Conservation (phyloP, 2,797 vertebrate genomes). For the Okamejei kenojei region DNA sequence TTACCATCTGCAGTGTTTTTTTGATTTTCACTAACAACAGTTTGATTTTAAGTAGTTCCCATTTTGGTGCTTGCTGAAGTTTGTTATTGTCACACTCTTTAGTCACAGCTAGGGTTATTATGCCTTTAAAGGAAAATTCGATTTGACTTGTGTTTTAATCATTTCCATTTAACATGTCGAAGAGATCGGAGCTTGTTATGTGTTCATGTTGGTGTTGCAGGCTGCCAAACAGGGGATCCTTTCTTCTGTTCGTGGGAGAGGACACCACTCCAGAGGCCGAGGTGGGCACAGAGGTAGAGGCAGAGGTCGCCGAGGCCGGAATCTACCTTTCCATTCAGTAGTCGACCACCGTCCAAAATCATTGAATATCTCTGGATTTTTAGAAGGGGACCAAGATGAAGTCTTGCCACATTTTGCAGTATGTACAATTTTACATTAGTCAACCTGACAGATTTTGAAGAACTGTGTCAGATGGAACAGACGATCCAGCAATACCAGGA, state of each 20-base stretch:
- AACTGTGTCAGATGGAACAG: background rate
- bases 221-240: conserved; percentile 91
- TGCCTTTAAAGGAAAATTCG: background rate
- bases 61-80: background rate
- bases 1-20: no score
- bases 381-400: conserved; percentile 75
- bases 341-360: conserved; percentile 87
- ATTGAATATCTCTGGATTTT: conserved; percentile 80
- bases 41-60: background rate
- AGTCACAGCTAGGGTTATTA: background rate
- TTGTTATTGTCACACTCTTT: background rate
- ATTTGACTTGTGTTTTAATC: background rate
- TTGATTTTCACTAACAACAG: no score
- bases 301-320: conserved; percentile 70
- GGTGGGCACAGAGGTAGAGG: conserved; percentile 73
- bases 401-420: conserved; percentile 95
- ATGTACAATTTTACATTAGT: conserved; percentile 50
- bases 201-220: conserved; percentile 52
- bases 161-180: background rate
- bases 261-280: conserved; percentile 67
- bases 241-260: conserved; percentile 70
- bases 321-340: conserved; percentile 68
- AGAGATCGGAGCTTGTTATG: background rate
- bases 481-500: background rate
- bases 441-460: background rate